phyloP scores from a whole-genome alignment of 2,797 vertebrate species.

The Peromyscus melanophrys region DNA sequence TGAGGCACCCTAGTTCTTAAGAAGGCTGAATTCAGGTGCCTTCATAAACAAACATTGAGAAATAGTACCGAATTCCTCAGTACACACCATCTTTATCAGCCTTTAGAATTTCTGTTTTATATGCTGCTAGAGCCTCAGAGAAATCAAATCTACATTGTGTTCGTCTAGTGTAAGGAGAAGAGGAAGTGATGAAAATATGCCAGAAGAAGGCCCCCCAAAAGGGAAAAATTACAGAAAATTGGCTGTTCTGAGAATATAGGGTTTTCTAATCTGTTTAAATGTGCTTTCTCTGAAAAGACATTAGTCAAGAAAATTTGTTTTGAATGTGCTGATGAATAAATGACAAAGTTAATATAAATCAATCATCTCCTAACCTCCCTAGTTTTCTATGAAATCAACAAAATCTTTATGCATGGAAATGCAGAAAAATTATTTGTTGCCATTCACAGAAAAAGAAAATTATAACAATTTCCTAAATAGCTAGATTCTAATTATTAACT shows the following conservation, averaged over 20 bases:
- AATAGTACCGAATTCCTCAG: background rate
- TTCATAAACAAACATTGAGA: background rate
- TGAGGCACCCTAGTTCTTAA: background rate
- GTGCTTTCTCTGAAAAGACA: conserved; percentile 42
- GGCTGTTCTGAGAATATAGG: background rate
- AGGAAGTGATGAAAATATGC: background rate
- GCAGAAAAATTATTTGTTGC: conserved; percentile 38
- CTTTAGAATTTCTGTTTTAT: conserved; percentile 9
- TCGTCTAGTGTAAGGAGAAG: background rate
- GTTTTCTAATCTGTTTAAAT: conserved; percentile 16
- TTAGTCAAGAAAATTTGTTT: conserved; percentile 36
- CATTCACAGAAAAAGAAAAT: conserved; percentile 59
- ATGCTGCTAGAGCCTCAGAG: background rate
- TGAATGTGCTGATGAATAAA: conserved; percentile 53
- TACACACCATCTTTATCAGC: background rate
- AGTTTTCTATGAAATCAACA: conserved; percentile 57
- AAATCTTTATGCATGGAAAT: conserved; percentile 38
- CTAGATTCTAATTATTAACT: conserved; percentile 45
- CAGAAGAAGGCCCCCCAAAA: background rate
- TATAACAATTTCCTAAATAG: background rate
- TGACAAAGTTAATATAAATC: conserved; percentile 56
- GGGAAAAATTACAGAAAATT: conserved; percentile 15
- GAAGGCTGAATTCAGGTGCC: background rate
- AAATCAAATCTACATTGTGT: conserved; percentile 22
- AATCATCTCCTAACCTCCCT: background rate